phyloP scores from a whole-genome alignment of 2,113 vertebrate genomes.

The Desmodus rotundus region DNA sequence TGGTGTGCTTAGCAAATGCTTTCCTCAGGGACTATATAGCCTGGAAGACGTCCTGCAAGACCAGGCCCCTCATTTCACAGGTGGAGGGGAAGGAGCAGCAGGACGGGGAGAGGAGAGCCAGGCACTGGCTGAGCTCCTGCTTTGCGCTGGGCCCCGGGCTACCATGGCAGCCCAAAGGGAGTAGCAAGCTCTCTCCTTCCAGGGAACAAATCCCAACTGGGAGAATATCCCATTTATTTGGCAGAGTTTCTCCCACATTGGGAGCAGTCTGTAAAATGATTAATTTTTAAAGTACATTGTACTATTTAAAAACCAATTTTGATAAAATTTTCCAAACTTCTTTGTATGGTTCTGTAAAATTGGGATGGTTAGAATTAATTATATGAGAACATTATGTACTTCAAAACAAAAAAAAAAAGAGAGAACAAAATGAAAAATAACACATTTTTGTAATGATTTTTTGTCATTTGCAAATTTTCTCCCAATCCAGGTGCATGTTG shows the following conservation, averaged over 20 bases:
- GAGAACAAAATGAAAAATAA: not conserved
- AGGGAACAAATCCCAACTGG: not conserved
- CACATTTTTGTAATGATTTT: not conserved
- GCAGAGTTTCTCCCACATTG: not conserved
- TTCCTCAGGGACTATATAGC: not conserved
- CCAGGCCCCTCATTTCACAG: not conserved
- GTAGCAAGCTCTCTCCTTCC: not conserved
- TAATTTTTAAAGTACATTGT: conserved; percentile 5
- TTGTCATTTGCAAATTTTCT: not conserved
- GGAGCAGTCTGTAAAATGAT: conserved; percentile 13
- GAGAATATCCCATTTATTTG: not conserved
- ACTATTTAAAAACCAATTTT: conserved; percentile 44
- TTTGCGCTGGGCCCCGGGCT: not conserved
- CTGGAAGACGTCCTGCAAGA: not conserved
- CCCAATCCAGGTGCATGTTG: not conserved
- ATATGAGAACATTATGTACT: conserved; percentile 35
- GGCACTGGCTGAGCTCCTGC: not conserved
- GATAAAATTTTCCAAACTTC: conserved; percentile 30
- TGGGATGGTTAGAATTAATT: conserved; percentile 13
- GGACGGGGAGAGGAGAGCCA: not conserved
- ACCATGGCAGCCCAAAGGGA: not conserved
- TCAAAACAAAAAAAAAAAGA: not conserved
- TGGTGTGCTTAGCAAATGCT: not conserved
- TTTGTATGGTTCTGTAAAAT: not conserved
- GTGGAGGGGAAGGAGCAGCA: not conserved